Evolutionary conservation across 2,797 vertebrate species (phyloP).

Genomic region (Acanthurus tractus): DNA sequence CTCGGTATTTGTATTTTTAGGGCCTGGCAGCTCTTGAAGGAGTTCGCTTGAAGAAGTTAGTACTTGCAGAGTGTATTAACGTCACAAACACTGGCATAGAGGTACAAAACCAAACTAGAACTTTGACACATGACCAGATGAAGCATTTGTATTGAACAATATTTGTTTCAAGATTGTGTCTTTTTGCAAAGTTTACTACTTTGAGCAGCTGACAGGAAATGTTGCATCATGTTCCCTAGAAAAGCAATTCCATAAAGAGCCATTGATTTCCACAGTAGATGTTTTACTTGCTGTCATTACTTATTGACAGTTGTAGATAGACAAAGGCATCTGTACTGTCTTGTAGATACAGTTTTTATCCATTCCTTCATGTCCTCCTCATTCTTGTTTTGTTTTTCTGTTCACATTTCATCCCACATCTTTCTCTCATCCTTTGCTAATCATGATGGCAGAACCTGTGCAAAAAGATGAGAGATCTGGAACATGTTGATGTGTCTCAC

Average conservation of each 20-base stretch:
- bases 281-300: background rate
- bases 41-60: constrained; percentile 83
- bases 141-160: background rate
- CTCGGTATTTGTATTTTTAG: constrained; percentile 65
- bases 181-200: constrained; percentile 5
- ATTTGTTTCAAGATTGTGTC: constrained; percentile 7
- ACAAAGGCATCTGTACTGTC: background rate
- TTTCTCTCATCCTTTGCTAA: constrained; percentile 13
- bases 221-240: constrained; percentile 8
- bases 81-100: constrained; percentile 85
- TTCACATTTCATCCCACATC: background rate
- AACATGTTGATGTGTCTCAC: constrained; percentile 83
- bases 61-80: constrained; percentile 80
- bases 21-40: constrained; percentile 78
- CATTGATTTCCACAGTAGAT: background rate
- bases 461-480: constrained; percentile 77
- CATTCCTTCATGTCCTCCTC: background rate
- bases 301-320: background rate
- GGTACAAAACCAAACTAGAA: constrained; percentile 61
- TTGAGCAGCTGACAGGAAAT: constrained; percentile 12
- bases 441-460: constrained; percentile 83
- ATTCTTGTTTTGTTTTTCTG: constrained; percentile 1
- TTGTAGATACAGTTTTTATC: constrained; percentile 1
- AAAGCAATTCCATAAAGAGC: background rate
- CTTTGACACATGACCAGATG: constrained; percentile 21